Conservation (phyloP, 2,888 invertebrate genomes). For the Cerastis rubricosa region DNA sequence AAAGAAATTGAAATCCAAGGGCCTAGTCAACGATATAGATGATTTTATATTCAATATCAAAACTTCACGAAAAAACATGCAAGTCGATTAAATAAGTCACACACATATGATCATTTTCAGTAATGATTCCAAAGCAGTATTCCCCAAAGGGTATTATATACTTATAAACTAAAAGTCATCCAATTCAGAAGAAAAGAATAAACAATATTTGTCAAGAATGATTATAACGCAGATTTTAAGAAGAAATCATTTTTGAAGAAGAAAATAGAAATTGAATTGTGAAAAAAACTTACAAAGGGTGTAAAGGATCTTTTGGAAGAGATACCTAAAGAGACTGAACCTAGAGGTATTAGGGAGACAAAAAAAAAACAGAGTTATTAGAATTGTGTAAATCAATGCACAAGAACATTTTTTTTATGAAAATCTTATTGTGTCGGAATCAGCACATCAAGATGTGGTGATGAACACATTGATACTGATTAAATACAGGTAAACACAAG, state of each 20-base stretch:
- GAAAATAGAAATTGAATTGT: slow-evolving; percentile 1
- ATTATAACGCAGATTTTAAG: slow-evolving; percentile 8
- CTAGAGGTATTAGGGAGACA: no score
- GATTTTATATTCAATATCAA: neutral
- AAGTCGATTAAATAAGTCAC: neutral
- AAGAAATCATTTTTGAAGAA: slow-evolving; percentile 5
- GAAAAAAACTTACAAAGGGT: no score
- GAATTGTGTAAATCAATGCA: no score
- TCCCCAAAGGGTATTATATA: neutral
- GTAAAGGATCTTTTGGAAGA: no score
- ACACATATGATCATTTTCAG: neutral
- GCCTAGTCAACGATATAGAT: slow-evolving; percentile 1
- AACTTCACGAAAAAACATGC: slow-evolving; percentile 13
- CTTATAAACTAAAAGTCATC: slow-evolving; percentile 5
- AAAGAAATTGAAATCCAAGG: slow-evolving; percentile 1
- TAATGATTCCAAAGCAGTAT: slow-evolving; percentile 5
- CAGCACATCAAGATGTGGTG: no score
- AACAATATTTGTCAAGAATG: slow-evolving; percentile 10
- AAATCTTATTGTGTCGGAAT: no score
- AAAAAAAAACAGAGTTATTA: no score
- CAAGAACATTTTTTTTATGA: no score
- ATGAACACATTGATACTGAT: no score
- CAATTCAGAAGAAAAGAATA: slow-evolving; percentile 10
- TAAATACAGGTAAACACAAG: no score
- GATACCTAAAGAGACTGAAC: no score